Percentiles rank a stretch among this genome's conserved stretches.
Conservation (phyloP, 2,888 invertebrate species). For the Drosophila aldrichi region DNA sequence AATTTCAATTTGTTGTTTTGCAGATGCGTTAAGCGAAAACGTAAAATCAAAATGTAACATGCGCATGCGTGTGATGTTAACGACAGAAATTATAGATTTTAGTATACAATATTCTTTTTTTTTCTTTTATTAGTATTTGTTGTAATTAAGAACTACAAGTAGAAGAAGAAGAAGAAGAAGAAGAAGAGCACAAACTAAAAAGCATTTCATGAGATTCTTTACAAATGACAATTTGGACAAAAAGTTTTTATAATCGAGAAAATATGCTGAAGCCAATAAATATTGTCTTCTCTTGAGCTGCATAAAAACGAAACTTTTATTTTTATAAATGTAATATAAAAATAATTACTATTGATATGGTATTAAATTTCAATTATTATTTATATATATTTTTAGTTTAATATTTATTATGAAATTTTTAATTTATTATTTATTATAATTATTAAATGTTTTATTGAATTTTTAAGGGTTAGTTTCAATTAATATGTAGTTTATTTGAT, state of each 20-base stretch:
- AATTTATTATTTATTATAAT: too few relatives aligned
- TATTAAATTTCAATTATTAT: too few relatives aligned
- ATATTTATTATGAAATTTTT: too few relatives aligned
- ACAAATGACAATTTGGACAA: conserved; percentile 16
- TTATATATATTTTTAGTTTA: too few relatives aligned
- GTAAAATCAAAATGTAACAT: conserved; percentile 81
- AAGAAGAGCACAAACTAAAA: conserved; percentile 65
- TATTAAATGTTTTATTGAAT: neutral
- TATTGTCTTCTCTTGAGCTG: conserved; percentile 10
- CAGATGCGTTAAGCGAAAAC: conserved; percentile 69
- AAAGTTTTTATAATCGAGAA: conserved; percentile 1
- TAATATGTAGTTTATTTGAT: neutral
- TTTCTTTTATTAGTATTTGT: conserved; percentile 72
- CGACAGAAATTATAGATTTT: conserved; percentile 85
- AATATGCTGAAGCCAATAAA: conserved; percentile 36
- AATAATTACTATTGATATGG: too few relatives aligned
- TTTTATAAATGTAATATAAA: neutral
- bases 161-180: conserved; percentile 7
- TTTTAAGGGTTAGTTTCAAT: neutral
- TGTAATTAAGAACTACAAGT: conserved; percentile 60
- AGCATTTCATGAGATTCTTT: conserved; percentile 37
- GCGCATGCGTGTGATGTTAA: conserved; percentile 86
- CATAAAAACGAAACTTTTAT: conserved; percentile 5
- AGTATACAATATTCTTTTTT: conserved; percentile 74
- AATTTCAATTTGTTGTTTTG: conserved; percentile 40